Evolutionary conservation across 1,140 invertebrate genomes (phyloP).

Genomic region (Geopemphigus sp.): DNA sequence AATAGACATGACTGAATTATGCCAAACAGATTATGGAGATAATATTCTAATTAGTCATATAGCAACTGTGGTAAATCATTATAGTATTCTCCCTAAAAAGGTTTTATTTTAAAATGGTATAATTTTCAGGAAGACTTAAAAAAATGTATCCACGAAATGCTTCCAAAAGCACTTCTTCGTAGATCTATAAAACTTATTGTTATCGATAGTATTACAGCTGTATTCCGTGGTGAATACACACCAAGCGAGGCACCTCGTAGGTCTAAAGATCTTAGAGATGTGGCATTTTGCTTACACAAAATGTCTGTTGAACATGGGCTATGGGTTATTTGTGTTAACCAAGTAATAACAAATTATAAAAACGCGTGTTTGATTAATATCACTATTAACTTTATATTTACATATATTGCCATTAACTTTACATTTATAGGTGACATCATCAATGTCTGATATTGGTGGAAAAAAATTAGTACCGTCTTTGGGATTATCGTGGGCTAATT

Average conservation of each 20-base stretch:
- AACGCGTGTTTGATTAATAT: no score
- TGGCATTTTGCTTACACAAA: conserved; percentile 62
- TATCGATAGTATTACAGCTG: conserved; percentile 73
- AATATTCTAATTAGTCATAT: conserved; percentile 64
- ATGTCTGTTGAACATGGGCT: conserved; percentile 61
- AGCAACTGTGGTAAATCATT: conserved; percentile 59
- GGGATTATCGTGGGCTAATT: conserved; percentile 69
- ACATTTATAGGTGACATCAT: conserved; percentile 56
- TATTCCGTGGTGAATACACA: conserved; percentile 67
- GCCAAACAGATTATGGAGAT: conserved; percentile 55
- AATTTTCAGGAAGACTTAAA: conserved; percentile 61
- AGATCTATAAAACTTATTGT: conserved; percentile 63
- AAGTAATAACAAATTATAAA: conserved; percentile 59
- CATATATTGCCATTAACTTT: not conserved
- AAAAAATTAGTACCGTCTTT: conserved; percentile 59
- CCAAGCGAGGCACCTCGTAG: conserved; percentile 55
- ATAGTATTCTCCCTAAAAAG: conserved; percentile 16
- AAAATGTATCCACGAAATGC: conserved; percentile 60
- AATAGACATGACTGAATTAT: conserved; percentile 53
- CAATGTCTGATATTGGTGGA: conserved; percentile 52
- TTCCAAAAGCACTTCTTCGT: conserved; percentile 56
- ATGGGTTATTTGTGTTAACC: conserved; percentile 70
- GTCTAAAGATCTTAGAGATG: conserved; percentile 61
- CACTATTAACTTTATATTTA: not conserved
- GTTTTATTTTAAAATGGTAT: conserved; percentile 44